Evolutionary conservation across 2,797 vertebrate genomes (phyloP).

Genomic region (Poliocrania exsul): DNA sequence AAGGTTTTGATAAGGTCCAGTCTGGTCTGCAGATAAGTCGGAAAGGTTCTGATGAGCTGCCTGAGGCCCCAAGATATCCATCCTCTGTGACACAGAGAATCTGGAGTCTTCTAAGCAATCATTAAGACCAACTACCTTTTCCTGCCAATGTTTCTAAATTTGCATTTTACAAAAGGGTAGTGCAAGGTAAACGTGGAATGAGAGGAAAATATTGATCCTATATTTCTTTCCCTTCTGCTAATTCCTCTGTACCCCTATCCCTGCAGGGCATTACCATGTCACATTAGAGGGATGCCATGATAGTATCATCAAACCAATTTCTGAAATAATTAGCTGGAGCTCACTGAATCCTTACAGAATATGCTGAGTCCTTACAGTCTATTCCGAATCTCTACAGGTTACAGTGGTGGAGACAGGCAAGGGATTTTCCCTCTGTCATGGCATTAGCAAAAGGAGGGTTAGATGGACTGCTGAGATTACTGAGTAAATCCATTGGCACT

Average conservation of each 20-base stretch:
- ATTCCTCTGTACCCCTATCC: neutral
- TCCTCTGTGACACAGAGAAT: neutral
- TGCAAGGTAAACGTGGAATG: neutral
- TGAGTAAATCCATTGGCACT: neutral
- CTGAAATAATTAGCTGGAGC: neutral
- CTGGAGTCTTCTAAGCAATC: neutral
- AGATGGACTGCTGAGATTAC: neutral
- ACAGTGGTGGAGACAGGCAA: fast-evolving
- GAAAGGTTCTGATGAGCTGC: neutral
- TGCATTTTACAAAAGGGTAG: neutral
- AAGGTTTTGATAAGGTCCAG: neutral
- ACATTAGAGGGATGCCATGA: neutral
- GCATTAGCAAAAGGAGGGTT: neutral
- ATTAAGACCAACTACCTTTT: neutral
- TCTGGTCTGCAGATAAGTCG: neutral
- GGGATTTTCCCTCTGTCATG: neutral
- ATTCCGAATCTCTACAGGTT: neutral
- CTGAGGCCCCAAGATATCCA: neutral
- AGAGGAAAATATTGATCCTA: neutral
- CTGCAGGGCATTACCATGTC: neutral
- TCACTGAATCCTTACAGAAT: neutral
- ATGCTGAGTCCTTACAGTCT: neutral
- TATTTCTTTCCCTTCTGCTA: neutral
- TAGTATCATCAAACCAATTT: neutral
- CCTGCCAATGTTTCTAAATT: neutral